Conservation (phyloP, 2,888 invertebrate species). For the Azorinus chamasolen region DNA sequence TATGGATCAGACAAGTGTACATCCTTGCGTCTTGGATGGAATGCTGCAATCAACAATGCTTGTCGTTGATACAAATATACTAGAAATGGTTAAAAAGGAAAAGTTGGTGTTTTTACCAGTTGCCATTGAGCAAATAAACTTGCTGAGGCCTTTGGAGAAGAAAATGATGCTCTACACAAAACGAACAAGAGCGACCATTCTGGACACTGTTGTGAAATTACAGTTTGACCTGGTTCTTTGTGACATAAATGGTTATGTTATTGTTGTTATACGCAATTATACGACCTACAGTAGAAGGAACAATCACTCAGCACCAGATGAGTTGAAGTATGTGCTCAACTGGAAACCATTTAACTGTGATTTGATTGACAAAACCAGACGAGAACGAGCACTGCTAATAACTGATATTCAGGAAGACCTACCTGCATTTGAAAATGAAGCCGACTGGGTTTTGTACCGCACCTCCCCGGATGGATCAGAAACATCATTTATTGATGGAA, state of each 20-base stretch:
- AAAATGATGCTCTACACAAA: not conserved
- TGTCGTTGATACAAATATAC: not conserved
- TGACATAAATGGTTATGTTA: not conserved
- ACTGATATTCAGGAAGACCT: too few species aligned
- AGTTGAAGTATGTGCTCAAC: not conserved
- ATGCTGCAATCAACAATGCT: conserved; percentile 12
- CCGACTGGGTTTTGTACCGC: too few species aligned
- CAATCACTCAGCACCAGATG: not conserved
- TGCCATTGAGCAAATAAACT: not conserved
- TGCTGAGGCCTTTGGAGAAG: not conserved
- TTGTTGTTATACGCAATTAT: conserved; percentile 6
- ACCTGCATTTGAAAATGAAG: too few species aligned
- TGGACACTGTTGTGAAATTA: not conserved
- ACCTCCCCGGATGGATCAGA: too few species aligned
- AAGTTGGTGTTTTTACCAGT: not conserved
- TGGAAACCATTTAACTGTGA: not conserved
- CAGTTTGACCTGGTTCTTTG: conserved; percentile 3
- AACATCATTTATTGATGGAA: too few species aligned
- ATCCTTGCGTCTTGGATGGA: conserved; percentile 11
- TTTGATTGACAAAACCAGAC: too few species aligned
- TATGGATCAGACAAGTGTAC: not conserved
- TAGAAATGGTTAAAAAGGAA: not conserved
- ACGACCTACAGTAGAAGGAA: not conserved
- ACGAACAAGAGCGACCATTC: not conserved
- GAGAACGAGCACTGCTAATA: too few species aligned